Evolutionary conservation across 2,888 invertebrate species (phyloP).

Genomic region (Apotomis betuletana): DNA sequence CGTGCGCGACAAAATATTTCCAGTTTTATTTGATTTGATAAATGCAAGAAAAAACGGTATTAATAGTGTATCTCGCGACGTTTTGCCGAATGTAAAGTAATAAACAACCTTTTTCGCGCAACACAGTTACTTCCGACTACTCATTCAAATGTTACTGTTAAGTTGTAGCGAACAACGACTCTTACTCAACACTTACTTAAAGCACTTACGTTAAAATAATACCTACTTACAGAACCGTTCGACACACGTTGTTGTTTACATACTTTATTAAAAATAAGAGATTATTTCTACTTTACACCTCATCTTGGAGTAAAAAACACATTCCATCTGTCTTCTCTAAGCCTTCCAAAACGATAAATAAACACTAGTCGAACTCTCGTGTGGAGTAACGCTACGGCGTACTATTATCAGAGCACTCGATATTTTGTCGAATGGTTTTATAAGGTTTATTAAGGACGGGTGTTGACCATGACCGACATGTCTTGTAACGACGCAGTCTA

Average conservation of each 20-base stretch:
- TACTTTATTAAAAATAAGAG: constrained; percentile 64
- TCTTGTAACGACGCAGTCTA: no score
- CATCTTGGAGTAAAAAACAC: constrained; percentile 73
- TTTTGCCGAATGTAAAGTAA: no score
- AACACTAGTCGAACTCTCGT: constrained; percentile 76
- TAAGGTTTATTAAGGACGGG: background rate
- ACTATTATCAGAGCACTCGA: constrained; percentile 61
- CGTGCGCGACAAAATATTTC: no score
- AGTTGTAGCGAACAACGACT: background rate
- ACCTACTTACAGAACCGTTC: constrained; percentile 52
- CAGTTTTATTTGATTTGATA: no score
- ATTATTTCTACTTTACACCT: constrained; percentile 73
- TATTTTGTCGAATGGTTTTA: constrained; percentile 48
- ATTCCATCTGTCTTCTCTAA: constrained; percentile 81
- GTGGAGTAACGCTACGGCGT: constrained; percentile 60
- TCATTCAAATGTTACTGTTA: constrained; percentile 2
- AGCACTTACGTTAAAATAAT: constrained; percentile 30
- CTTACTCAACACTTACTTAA: constrained; percentile 5
- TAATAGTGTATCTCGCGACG: no score
- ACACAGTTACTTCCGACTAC: background rate
- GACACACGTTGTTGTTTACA: constrained; percentile 64
- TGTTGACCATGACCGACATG: no score
- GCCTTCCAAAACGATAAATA: constrained; percentile 82
- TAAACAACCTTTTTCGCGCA: no score
- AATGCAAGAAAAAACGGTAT: no score